phyloP scores from a whole-genome alignment of 23 tunicate genomes.

The Oikopleura albicans region DNA sequence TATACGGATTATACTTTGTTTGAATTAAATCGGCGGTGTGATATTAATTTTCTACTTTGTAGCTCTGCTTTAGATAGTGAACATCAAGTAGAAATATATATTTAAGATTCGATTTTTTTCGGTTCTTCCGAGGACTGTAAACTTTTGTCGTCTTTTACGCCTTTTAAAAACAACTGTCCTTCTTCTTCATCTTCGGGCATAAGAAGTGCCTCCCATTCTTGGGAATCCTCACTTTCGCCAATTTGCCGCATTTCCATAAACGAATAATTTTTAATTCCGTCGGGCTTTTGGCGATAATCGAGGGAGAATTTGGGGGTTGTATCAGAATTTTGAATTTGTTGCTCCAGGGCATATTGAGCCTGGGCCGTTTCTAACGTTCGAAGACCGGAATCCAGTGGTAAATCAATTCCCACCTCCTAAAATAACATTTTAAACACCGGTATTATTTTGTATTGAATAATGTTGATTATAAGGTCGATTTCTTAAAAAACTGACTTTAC shows the following conservation, averaged over 20 bases:
- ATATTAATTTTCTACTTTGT: no score
- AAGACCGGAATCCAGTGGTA: not conserved
- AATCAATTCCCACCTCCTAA: not conserved
- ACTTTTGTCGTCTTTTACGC: no score
- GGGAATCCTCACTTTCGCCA: not conserved
- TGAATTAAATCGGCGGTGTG: no score
- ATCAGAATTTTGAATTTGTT: not conserved
- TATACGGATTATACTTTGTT: no score
- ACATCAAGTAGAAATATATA: no score
- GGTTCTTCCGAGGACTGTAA: no score
- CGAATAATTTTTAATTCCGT: not conserved
- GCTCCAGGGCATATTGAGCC: not conserved
- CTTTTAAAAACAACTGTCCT: not conserved
- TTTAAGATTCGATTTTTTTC: no score
- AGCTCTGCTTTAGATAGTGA: no score
- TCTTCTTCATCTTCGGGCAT: not conserved
- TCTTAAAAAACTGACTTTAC: no score
- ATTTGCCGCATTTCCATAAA: not conserved
- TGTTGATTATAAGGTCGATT: no score
- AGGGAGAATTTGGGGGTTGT: not conserved
- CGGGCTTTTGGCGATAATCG: not conserved
- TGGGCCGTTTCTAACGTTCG: not conserved
- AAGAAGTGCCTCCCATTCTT: not conserved
- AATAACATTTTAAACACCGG: no score
- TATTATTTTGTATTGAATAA: no score